Conservation (phyloP, 2,113 vertebrate species). For the Entomyzon cyanotis region DNA sequence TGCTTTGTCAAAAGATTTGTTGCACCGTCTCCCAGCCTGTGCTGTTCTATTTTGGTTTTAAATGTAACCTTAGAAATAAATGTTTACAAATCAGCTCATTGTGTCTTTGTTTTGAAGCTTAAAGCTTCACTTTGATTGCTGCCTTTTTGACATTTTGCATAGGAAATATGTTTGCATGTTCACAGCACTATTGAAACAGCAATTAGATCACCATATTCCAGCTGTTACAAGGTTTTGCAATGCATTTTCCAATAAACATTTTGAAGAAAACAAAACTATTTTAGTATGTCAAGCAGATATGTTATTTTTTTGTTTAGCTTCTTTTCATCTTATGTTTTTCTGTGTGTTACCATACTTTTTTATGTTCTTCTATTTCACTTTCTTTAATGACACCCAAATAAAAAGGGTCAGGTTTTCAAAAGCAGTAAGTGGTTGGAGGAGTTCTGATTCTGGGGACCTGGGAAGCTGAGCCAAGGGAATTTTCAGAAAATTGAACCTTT, state of each 20-base stretch:
- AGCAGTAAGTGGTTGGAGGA: neutral
- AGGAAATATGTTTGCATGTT: slow-evolving; percentile 78
- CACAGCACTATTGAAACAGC: slow-evolving; percentile 72
- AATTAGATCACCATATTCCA: slow-evolving; percentile 81
- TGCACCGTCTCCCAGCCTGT: slow-evolving; percentile 38
- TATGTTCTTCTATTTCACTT: neutral
- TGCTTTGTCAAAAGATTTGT: slow-evolving; percentile 49
- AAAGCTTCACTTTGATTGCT: slow-evolving; percentile 77
- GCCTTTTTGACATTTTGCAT: slow-evolving; percentile 80
- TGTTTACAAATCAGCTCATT: slow-evolving; percentile 79
- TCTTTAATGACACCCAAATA: neutral
- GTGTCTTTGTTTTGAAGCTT: slow-evolving; percentile 78
- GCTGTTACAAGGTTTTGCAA: slow-evolving; percentile 75
- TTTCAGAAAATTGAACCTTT: neutral
- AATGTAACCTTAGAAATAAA: slow-evolving; percentile 75
- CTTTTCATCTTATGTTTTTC: neutral
- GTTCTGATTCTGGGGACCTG: neutral
- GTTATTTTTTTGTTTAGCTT: neutral
- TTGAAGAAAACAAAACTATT: slow-evolving; percentile 62
- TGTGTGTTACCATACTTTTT: neutral
- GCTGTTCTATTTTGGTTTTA: slow-evolving; percentile 65
- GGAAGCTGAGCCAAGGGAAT: neutral
- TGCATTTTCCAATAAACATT: slow-evolving; percentile 74
- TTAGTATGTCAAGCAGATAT: slow-evolving; percentile 62
- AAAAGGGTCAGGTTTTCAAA: neutral